Conservation (phyloP, 2,888 invertebrate species). For the Xestia rhomboidea region DNA sequence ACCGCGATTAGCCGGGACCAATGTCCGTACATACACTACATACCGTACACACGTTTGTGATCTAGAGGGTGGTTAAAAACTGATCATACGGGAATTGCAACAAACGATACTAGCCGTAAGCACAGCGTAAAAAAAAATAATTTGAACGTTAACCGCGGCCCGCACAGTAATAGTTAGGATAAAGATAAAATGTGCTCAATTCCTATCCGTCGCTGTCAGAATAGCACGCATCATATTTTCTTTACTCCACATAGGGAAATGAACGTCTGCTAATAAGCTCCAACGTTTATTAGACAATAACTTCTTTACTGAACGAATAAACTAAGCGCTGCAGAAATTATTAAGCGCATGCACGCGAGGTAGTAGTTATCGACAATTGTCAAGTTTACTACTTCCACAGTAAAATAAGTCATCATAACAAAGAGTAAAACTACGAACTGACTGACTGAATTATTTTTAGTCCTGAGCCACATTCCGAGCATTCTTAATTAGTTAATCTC, state of each 20-base stretch:
- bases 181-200: conserved; percentile 24
- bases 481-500: conserved; percentile 50
- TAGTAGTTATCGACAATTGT: conserved; percentile 57
- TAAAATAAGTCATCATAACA: conserved; percentile 49
- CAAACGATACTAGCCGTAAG: conserved; percentile 26
- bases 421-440: conserved; percentile 33
- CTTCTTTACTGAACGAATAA: conserved; percentile 70
- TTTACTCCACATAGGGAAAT: conserved; percentile 55
- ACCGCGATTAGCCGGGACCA: conserved; percentile 78
- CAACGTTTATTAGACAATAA: conserved; percentile 71
- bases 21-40: conserved; percentile 72
- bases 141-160: conserved; percentile 27
- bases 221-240: conserved; percentile 47
- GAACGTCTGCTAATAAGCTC: conserved; percentile 62
- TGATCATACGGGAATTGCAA: conserved; percentile 26
- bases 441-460: conserved; percentile 43
- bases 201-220: conserved; percentile 24
- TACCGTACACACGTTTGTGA: conserved; percentile 38
- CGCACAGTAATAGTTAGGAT: conserved; percentile 13
- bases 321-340: conserved; percentile 69
- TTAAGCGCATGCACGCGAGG: conserved; percentile 69
- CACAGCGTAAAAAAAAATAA: conserved; percentile 13
- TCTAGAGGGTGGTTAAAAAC: conserved; percentile 47
- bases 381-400: conserved; percentile 52
- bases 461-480: conserved; percentile 34